Conservation (phyloP, 1,140 invertebrate genomes). For the Hylaeus volcanicus region DNA sequence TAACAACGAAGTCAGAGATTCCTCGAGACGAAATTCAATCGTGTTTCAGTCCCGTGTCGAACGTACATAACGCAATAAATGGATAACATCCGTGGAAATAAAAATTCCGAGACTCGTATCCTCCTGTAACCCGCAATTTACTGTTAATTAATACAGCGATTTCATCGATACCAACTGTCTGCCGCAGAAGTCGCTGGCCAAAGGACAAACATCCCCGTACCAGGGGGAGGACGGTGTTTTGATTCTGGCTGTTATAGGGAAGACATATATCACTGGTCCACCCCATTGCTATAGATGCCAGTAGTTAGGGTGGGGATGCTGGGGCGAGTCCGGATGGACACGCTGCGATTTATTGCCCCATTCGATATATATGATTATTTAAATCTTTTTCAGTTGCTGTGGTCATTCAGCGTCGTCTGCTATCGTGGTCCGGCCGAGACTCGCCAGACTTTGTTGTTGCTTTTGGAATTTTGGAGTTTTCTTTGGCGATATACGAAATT, state of each 20-base stretch:
- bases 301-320: constrained; percentile 66
- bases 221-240: constrained; percentile 66
- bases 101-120: background rate
- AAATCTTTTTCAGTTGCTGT: constrained; percentile 59
- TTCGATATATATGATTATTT: constrained; percentile 70
- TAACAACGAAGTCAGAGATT: too few species aligned
- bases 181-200: constrained; percentile 48
- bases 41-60: too few species aligned
- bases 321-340: constrained; percentile 55
- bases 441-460: background rate
- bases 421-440: background rate
- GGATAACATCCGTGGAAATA: constrained; percentile 7
- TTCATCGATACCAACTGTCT: constrained; percentile 51
- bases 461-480: too few species aligned
- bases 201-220: constrained; percentile 63
- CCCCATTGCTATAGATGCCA: constrained; percentile 68
- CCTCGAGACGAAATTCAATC: too few species aligned
- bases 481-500: too few species aligned
- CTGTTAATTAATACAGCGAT: constrained; percentile 61
- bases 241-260: constrained; percentile 75
- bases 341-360: constrained; percentile 59
- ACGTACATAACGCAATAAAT: background rate
- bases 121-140: constrained; percentile 28
- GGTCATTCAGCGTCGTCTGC: constrained; percentile 41
- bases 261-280: constrained; percentile 74